Conservation (phyloP, 1,140 invertebrate genomes). For the Polypedilum vanderplanki region DNA sequence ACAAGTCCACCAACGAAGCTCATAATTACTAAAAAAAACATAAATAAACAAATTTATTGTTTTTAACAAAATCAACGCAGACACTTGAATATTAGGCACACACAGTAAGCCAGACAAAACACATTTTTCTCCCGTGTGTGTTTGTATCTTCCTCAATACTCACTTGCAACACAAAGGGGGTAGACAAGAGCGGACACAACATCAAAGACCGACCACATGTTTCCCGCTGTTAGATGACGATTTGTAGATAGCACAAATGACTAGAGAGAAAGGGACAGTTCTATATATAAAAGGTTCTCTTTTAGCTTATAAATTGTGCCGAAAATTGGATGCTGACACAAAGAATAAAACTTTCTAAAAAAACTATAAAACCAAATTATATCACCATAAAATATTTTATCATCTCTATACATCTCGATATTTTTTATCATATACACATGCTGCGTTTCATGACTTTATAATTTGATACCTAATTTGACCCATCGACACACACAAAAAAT, state of each 20-base stretch:
- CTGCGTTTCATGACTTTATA: constrained; percentile 22
- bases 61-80: neutral
- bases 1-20: constrained; percentile 24
- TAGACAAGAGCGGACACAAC: neutral
- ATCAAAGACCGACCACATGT: neutral
- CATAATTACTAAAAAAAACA: neutral
- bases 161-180: neutral
- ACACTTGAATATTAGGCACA: neutral
- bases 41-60: neutral
- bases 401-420: neutral
- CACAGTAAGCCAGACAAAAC: neutral
- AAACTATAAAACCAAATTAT: constrained; percentile 25
- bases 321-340: constrained; percentile 21
- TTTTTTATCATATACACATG: neutral
- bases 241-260: constrained; percentile 7
- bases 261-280: constrained; percentile 1
- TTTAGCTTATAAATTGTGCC: constrained; percentile 3
- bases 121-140: neutral
- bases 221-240: neutral
- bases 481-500: neutral
- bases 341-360: neutral
- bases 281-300: neutral
- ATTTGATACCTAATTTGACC: constrained; percentile 22
- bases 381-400: constrained; percentile 26
- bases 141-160: too few relatives aligned